A percentile compares a stretch with the other conserved stretches of the same genome.
Evolutionary conservation across 1,140 invertebrate species (phyloP).

Genomic region (Zaprionus vittiger): DNA sequence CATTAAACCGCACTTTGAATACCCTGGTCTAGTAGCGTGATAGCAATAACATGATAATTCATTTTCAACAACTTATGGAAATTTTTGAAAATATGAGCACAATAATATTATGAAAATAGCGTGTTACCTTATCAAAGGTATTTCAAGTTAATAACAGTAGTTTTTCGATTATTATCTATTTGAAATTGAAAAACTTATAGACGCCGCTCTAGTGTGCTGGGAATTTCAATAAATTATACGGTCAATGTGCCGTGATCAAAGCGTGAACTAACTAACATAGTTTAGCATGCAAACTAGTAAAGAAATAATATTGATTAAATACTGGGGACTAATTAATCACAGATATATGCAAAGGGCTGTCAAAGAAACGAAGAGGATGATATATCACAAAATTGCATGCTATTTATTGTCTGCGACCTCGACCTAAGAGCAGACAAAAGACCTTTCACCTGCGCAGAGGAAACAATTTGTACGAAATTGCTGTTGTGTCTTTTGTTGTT

Average conservation of each 20-base stretch:
- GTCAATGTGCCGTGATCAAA: constrained; percentile 23
- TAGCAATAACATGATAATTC: neutral
- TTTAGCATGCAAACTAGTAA: constrained; percentile 22
- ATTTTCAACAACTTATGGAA: neutral
- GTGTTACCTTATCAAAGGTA: neutral
- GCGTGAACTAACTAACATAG: constrained; percentile 15
- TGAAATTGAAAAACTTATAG: too few relatives aligned
- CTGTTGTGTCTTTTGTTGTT: constrained; percentile 24
- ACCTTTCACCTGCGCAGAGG: constrained; percentile 43
- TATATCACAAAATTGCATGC: constrained; percentile 15
- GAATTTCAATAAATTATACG: constrained; percentile 33
- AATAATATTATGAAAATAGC: neutral
- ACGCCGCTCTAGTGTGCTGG: neutral
- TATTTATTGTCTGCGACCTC: constrained; percentile 5
- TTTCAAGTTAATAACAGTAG: neutral
- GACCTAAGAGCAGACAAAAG: neutral
- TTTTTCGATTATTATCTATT: neutral
- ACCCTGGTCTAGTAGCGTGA: neutral
- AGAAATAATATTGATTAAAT: constrained; percentile 5
- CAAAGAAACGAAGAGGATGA: neutral
- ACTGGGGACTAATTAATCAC: neutral
- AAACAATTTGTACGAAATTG: constrained; percentile 62
- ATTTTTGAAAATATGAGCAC: neutral
- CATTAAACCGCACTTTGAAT: constrained; percentile 3
- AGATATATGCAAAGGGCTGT: neutral